Percentiles rank a stretch among this genome's conserved stretches.
Conservation (phyloP, 1,140 invertebrate species). For the Phthorimaea operculella region DNA sequence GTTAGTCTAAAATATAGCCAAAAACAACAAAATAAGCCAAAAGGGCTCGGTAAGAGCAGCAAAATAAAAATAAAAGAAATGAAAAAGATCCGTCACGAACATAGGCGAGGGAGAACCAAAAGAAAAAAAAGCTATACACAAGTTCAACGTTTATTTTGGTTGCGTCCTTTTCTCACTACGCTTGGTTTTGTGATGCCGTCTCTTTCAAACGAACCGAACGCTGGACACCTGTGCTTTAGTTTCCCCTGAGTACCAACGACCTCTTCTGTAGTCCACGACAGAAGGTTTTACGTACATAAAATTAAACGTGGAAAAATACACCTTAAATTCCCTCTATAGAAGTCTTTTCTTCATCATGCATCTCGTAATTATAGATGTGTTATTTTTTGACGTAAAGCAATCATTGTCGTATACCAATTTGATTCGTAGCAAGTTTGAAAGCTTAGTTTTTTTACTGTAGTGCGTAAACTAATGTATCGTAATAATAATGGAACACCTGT, state of each 20-base stretch:
- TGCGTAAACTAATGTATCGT: slow-evolving; percentile 59
- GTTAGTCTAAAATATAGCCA: slow-evolving; percentile 56
- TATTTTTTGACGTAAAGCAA: slow-evolving; percentile 56
- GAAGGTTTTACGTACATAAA: slow-evolving; percentile 34
- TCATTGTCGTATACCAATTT: slow-evolving; percentile 66
- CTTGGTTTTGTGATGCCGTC: slow-evolving; percentile 27
- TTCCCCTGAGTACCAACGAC: slow-evolving; percentile 67
- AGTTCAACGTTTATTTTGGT: slow-evolving; percentile 68
- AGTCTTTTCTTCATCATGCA: slow-evolving; percentile 17
- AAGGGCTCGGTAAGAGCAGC: slow-evolving; percentile 47
- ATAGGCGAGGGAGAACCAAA: slow-evolving; percentile 66
- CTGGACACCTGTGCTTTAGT: slow-evolving; percentile 68
- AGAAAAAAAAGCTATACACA: slow-evolving; percentile 57
- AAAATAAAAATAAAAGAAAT: slow-evolving; percentile 52
- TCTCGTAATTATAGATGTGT: slow-evolving; percentile 48
- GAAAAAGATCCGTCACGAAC: slow-evolving; percentile 61
- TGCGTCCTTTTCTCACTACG: slow-evolving; percentile 36
- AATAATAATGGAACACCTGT: slow-evolving; percentile 64
- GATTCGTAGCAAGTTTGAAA: slow-evolving; percentile 54
- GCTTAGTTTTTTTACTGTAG: slow-evolving; percentile 34
- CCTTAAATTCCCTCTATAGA: slow-evolving; percentile 15
- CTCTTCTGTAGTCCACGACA: slow-evolving; percentile 34
- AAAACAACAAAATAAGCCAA: slow-evolving; percentile 63
- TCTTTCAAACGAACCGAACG: slow-evolving; percentile 49
- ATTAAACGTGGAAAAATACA: slow-evolving; percentile 18